Evolutionary conservation across 30 jellyfish, hydroid and myxozoan genomes (phyloP), one percentile per base, ranked within the genome.

Genomic region (Haliclystus octoradiatus): DNA sequence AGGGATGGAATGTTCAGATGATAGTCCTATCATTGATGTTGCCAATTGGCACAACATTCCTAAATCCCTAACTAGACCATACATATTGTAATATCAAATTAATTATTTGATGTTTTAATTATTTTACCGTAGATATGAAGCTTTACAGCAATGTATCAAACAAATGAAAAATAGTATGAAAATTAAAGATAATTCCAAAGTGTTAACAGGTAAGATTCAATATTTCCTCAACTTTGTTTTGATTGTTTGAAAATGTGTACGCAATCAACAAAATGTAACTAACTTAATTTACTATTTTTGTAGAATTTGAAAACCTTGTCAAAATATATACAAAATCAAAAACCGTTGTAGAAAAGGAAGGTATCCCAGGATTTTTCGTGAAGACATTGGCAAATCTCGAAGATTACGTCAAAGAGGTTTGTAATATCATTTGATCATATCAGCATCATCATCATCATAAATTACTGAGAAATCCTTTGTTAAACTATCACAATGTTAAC

Each of bases 131-230:
- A 88, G 97, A 63, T 88, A 29, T 88, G 97, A 88, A 3, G 89
- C 67, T 28, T 77, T 88, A 19, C 97, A 88, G 69, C 69, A 78
- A 0, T 51, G 76, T 26, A 74, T 88, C 68, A 80, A 78, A 51
- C 81, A 78, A 12, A 80, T 80, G 84, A 80, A 92, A 71, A 88
- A 88, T 75, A 88, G 97, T 53, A 88, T 88, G 94, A 88, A 88
- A 53, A 88, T 88, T 29, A 88, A 77, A 47, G 97, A 88, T 68
- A 70, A 77, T 70, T 92, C 94, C 3, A 88, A 88, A 79, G 92
- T 81, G 7, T 63, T 66, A 52, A 88, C 97, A 74, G 97, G 97
- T 88, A 62, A 22, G 47, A 26, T 35, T 31, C 1, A 29, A 28
- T 46, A 46, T 19, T 46, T 46, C 12, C 19, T 46, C 12, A 46